phyloP scores from a whole-genome alignment of 2,113 vertebrate species.

The Chelonoidis abingdonii region DNA sequence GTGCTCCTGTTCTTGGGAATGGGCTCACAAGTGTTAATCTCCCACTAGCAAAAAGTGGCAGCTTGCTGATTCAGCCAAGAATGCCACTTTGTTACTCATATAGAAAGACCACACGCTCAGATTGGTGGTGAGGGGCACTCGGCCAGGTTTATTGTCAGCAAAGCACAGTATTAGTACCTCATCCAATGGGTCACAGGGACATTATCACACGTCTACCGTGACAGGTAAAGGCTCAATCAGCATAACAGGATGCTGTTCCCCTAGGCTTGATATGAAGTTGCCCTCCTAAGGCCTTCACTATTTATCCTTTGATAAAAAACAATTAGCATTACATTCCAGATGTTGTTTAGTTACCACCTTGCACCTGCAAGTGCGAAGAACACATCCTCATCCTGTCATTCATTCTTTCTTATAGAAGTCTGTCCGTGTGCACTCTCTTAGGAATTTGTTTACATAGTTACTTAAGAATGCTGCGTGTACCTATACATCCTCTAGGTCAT shows the following conservation, averaged over 20 bases:
- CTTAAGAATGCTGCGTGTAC: background rate
- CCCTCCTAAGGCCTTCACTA: background rate
- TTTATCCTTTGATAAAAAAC: background rate
- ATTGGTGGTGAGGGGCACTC: too few species aligned
- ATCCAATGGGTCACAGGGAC: background rate
- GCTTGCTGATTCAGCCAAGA: background rate
- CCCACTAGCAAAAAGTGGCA: background rate
- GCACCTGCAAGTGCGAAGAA: background rate
- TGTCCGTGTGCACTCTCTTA: background rate
- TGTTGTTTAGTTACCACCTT: background rate
- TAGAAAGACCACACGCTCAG: background rate
- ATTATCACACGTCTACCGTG: background rate
- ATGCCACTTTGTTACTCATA: background rate
- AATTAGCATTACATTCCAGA: background rate
- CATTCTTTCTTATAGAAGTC: background rate
- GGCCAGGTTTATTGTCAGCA: background rate
- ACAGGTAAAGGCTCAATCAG: background rate
- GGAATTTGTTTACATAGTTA: background rate
- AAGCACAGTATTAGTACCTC: background rate
- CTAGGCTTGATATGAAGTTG: background rate
- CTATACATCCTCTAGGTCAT: background rate
- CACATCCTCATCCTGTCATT: background rate
- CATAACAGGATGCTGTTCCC: background rate
- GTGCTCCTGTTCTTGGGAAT: background rate
- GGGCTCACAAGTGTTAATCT: background rate